Evolutionary conservation across 1,140 invertebrate species (phyloP).

Genomic region (Philotrypesis tridentata): DNA sequence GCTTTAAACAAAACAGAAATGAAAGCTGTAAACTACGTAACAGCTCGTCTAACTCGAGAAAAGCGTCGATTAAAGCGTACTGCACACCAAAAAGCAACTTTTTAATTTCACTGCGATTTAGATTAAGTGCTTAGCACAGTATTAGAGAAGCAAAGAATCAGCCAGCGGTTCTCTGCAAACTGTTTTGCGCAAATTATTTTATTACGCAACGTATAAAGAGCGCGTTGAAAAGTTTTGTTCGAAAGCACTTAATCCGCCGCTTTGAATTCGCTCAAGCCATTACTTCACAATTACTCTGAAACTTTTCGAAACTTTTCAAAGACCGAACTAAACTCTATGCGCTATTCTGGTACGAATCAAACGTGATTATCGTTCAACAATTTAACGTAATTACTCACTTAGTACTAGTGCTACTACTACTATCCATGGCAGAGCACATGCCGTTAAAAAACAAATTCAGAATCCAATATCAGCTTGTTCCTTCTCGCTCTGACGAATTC

Average conservation of each 20-base stretch:
- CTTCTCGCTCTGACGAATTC: background rate
- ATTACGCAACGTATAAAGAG: background rate
- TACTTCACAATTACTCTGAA: no score
- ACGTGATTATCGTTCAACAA: background rate
- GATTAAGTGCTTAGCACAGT: background rate
- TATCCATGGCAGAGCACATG: conserved; percentile 7
- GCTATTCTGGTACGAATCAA: background rate
- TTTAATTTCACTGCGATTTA: background rate
- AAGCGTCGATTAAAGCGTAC: no score
- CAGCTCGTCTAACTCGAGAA: no score
- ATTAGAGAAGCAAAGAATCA: no score
- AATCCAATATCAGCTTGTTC: background rate
- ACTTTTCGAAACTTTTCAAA: background rate
- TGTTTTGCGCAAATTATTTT: background rate
- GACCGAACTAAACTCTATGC: no score
- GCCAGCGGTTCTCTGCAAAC: no score
- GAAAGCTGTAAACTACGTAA: no score
- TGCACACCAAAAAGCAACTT: background rate
- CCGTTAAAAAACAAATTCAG: background rate
- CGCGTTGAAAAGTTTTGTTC: background rate
- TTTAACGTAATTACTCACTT: conserved; percentile 21
- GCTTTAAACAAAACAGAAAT: no score
- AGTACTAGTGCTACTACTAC: background rate
- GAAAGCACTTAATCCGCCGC: background rate
- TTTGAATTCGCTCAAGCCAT: no score